These are phyloP conservation scores for Sminthurides aquaticus DNA, from an alignment of 2,888 invertebrate genomes.

Conservation along the genomic window DNA sequence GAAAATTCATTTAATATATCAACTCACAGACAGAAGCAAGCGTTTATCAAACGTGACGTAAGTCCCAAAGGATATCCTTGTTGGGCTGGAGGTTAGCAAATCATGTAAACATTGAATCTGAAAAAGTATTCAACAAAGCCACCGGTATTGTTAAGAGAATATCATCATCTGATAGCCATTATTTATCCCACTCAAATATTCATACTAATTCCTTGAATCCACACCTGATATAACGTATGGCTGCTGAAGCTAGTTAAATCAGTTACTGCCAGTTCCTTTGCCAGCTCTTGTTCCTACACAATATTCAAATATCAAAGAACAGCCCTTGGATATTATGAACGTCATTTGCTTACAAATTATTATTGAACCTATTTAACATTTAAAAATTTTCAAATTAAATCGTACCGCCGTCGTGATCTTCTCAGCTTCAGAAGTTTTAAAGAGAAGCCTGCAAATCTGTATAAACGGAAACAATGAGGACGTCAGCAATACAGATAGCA, in stretches of 20 bases:
- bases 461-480: background rate
- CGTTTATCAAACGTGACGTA: conserved; percentile 6
- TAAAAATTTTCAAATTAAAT: background rate
- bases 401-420: background rate
- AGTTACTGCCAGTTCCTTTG: background rate
- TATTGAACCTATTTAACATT: too few species aligned
- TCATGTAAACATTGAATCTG: background rate
- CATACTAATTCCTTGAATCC: too few species aligned
- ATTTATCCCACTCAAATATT: too few species aligned
- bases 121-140: too few species aligned
- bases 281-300: conserved; percentile 2
- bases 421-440: conserved; percentile 2
- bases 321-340: too few species aligned
- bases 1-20: background rate
- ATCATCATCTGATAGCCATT: too few species aligned
- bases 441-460: background rate
- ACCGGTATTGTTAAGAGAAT: too few species aligned
- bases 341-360: too few species aligned
- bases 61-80: background rate
- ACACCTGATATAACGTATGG: background rate
- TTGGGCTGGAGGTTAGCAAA: background rate
- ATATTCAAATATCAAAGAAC: too few species aligned
- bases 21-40: background rate
- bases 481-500: background rate
- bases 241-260: background rate